Evolutionary conservation across 2,797 vertebrate genomes (phyloP), one percentile per base, ranked within the genome.

Genomic region (Sternarchorhynchus goeldii): DNA sequence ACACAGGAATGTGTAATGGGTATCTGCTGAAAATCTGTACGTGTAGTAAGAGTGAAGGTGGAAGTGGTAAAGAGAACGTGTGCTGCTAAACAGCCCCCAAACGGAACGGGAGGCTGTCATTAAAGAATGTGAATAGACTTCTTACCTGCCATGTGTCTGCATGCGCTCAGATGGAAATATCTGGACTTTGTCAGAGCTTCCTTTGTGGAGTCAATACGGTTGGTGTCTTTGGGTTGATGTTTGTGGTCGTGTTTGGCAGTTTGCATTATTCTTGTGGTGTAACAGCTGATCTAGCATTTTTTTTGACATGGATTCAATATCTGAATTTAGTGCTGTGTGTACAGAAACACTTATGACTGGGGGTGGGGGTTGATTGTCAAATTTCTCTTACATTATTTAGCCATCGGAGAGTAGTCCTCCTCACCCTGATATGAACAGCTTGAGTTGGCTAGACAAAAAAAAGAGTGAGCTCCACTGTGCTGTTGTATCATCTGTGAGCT

Each of bases 111-210:
- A 21, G n/a, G 6, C 58, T 65, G 25, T 45, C 36, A 45, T 29
- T 78, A 31, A 78, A 66, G 50, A 73, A 60, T 73, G 70, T 29
- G n/a, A 59, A 66, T 25, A 73, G 36, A 8, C 7, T 8, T 59
- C 25, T 21, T 59, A 2, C 57, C 65, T 77, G 2, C 36, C 16
- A 4, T 68, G 56, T 60, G n/a, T 3, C 17, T 59, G 41, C 0
- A 3, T 59, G 16, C 32, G n/a, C 18, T 12, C 63, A 17, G 14
- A 7, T 41, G 64, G 34, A 67, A 32, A 50, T 12, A 50, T 7
- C 32, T 65, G 32, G n/a, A 67, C 2, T 20, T 4, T 20, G n/a
- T 66, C 36, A 2, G 41, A 53, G 25, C 66, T 50, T 12, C 39
- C 39, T 6, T 55, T 69, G 4, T 55, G 45, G 25, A 69, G 16